Evolutionary conservation across 2,797 vertebrate species (phyloP), one percentile per base, ranked within the genome.

Genomic region (Lithobates sylvaticus): DNA sequence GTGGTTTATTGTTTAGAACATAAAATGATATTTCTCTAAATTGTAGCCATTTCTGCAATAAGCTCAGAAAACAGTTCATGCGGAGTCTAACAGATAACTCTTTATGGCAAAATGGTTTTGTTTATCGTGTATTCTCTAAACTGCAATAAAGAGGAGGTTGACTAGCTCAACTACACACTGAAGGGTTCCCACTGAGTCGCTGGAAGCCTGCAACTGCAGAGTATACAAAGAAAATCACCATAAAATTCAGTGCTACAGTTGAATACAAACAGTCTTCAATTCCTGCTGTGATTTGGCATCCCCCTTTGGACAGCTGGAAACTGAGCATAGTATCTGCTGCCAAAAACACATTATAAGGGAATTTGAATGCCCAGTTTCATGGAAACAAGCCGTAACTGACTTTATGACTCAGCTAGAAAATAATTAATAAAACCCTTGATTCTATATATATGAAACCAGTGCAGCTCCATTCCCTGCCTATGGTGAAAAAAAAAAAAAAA

Each of bases 231-330:
- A 90, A 91, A 92, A 92, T 91, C 91, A 91, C 90, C 91, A 91
- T 91, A 93, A 95, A 94, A 93, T 94, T 91, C 92, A 3, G 89
- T 92, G 93, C 93, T 92, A 92, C 94, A 92, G 92, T 93, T 94
- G 93, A 93, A 93, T 94, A 94, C 95, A 96, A 95, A 95, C 93
- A 93, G 95, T 94, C 93, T 93, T 93, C 93, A 95, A 93, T 93
- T 96, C 97, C 96, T 96, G 96, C 97, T 98, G 97, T 95, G 97
- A 96, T 96, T 98, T 99, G 97, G 97, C 97, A 95, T 94, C 95
- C 94, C 96, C 97, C 90, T 32, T 93, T 93, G 96, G 97, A 98
- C 97, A 98, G 96, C 97, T 98, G 97, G 96, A 97, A 96, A 94
- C 95, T 95, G 92, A 89, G 95, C 94, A 91, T 93, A 92, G 93